These are phyloP conservation scores for Antennarius striatus DNA, from an alignment of 2,113 vertebrate species.

Conservation along the genomic window DNA sequence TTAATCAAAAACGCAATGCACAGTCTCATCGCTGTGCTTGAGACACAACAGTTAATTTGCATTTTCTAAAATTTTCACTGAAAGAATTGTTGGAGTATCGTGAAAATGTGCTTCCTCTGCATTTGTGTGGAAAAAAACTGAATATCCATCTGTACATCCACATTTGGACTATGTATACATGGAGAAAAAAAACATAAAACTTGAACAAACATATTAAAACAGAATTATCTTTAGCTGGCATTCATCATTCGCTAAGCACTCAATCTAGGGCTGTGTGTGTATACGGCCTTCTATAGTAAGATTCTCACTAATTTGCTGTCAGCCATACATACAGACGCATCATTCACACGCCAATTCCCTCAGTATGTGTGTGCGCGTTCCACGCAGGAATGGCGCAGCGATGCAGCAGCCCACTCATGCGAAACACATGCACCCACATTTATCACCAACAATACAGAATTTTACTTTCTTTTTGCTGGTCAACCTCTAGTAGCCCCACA, in stretches of 20 bases:
- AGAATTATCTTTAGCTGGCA: no score
- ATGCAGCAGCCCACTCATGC: constrained; percentile 34
- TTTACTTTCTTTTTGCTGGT: not conserved
- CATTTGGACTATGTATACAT: no score
- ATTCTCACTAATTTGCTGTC: constrained; percentile 17
- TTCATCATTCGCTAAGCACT: not conserved
- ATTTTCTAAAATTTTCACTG: no score
- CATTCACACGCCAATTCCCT: constrained; percentile 39
- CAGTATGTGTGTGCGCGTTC: not conserved
- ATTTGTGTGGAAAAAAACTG: no score
- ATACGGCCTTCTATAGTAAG: constrained; percentile 12
- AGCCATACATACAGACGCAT: constrained; percentile 37
- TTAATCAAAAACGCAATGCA: no score
- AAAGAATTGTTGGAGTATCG: no score
- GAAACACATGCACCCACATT: constrained; percentile 1
- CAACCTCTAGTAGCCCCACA: not conserved
- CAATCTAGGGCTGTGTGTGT: not conserved
- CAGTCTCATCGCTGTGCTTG: no score
- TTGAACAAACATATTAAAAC: no score
- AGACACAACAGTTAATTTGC: no score
- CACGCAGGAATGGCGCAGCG: constrained; percentile 5
- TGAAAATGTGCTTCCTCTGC: no score
- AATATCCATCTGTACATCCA: no score
- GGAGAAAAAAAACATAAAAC: no score
- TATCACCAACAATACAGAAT: not conserved